Evolutionary conservation across 2,888 invertebrate genomes (phyloP).

Genomic region (Cerastoderma edule): DNA sequence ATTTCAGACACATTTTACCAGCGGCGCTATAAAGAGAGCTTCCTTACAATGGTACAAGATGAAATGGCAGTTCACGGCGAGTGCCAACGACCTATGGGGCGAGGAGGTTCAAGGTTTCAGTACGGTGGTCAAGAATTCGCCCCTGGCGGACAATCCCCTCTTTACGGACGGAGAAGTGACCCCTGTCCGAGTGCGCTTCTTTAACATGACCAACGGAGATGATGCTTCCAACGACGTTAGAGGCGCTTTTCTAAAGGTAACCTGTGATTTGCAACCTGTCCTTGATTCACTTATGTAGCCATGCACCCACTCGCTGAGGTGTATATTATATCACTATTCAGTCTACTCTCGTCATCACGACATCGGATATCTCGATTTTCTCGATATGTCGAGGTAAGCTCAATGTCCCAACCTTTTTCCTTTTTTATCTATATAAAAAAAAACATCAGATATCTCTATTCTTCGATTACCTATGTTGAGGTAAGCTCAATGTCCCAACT

Average conservation of each 20-base stretch:
- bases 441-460: too few species aligned
- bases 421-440: too few species aligned
- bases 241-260: slow-evolving; percentile 56
- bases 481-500: too few species aligned
- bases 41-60: slow-evolving; percentile 55
- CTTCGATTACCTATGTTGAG: too few species aligned
- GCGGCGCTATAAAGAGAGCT: slow-evolving; percentile 42
- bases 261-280: neutral
- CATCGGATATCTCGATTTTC: too few species aligned
- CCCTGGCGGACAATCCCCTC: slow-evolving; percentile 29
- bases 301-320: too few species aligned
- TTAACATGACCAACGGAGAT: slow-evolving; percentile 50
- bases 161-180: slow-evolving; percentile 36
- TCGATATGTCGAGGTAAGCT: too few species aligned
- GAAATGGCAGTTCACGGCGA: slow-evolving; percentile 55
- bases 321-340: too few species aligned
- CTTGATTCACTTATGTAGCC: too few species aligned
- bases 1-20: slow-evolving; percentile 35
- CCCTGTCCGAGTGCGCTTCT: slow-evolving; percentile 46
- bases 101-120: slow-evolving; percentile 56
- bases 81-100: slow-evolving; percentile 54
- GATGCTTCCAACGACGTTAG: slow-evolving; percentile 54
- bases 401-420: too few species aligned
- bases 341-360: too few species aligned
- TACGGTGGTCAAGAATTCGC: slow-evolving; percentile 32